phyloP scores from a whole-genome alignment of 2,113 vertebrate genomes.

The Anhinga anhinga region DNA sequence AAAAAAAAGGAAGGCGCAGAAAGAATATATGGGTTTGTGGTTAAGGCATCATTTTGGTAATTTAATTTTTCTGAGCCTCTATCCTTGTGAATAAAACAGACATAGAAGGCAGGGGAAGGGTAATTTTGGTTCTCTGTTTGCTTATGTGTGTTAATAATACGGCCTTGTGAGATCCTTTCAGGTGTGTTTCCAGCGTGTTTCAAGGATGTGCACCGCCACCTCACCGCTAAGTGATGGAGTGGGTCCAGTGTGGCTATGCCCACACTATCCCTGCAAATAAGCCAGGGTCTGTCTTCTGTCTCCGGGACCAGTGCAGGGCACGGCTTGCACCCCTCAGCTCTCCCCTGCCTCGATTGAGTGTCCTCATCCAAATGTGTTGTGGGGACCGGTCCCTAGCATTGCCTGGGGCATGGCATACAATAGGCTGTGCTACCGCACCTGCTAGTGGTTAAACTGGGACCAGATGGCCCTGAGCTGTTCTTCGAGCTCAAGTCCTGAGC shows the following conservation, averaged over 20 bases:
- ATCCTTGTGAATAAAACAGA: not conserved
- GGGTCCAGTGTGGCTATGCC: not conserved
- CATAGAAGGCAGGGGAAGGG: not conserved
- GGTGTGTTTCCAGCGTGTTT: not conserved
- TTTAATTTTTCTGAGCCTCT: not conserved
- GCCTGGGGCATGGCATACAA: too few relatives aligned
- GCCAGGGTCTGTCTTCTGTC: not conserved
- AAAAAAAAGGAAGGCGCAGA: not conserved
- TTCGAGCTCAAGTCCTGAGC: not conserved
- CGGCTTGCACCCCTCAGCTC: not conserved
- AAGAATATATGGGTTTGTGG: not conserved
- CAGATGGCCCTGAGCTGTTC: not conserved
- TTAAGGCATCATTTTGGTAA: not conserved
- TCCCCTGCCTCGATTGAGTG: not conserved
- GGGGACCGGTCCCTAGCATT: too few relatives aligned
- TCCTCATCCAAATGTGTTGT: not conserved
- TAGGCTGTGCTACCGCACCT: not conserved
- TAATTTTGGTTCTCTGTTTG: not conserved
- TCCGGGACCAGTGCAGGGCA: not conserved
- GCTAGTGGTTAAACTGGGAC: not conserved
- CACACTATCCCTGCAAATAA: rapidly evolving
- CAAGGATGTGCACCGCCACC: not conserved
- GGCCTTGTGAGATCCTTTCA: not conserved
- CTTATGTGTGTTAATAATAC: not conserved
- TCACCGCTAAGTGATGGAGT: not conserved